A percentile compares a stretch with the other conserved stretches of the same genome.
Evolutionary conservation across 2,113 vertebrate genomes (phyloP).

Genomic region (Machaerirhynchus nigripectus): DNA sequence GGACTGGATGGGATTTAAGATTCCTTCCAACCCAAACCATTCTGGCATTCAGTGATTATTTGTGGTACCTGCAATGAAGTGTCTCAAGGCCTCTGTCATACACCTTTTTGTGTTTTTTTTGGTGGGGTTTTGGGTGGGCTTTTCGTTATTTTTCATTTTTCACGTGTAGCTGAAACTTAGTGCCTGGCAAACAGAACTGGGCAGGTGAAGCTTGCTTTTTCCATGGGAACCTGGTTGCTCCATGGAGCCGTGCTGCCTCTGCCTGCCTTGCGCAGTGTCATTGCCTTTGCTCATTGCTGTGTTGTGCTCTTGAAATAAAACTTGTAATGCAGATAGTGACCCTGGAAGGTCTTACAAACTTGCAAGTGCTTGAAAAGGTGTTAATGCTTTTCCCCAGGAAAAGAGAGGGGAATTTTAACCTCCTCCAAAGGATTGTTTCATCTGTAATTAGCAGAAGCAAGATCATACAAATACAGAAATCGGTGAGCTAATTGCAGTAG

Average conservation of each 20-base stretch:
- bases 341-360: neutral
- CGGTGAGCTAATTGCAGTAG: neutral
- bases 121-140: accelerated
- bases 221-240: neutral
- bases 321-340: neutral
- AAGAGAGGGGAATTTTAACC: neutral
- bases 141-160: neutral
- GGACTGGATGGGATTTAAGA: accelerated
- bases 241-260: neutral
- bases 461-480: conserved; percentile 6
- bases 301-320: neutral
- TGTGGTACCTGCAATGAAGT: neutral
- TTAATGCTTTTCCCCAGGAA: neutral
- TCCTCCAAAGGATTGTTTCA: conserved; percentile 1
- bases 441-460: neutral
- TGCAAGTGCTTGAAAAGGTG: neutral
- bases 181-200: neutral
- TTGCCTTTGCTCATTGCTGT: neutral
- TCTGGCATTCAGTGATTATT: neutral
- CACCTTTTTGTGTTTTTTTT: neutral
- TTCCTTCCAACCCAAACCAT: neutral
- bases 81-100: neutral
- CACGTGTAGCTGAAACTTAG: accelerated
- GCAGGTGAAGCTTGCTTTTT: neutral
- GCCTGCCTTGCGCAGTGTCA: accelerated